These are phyloP conservation scores for Entelurus aequoreus DNA, from an alignment of 2,113 vertebrate species.

Conservation along the genomic window DNA sequence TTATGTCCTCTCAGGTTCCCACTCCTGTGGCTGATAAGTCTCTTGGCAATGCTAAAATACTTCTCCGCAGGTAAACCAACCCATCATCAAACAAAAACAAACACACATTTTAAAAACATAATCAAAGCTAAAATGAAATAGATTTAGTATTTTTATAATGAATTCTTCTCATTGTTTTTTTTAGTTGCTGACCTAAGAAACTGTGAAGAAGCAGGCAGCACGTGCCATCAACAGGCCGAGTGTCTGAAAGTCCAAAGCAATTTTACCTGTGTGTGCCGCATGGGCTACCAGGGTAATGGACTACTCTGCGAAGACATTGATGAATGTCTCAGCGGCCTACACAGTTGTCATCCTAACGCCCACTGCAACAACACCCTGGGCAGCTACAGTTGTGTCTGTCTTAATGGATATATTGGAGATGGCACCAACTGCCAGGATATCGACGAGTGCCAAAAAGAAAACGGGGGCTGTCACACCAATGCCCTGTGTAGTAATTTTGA, in stretches of 20 bases:
- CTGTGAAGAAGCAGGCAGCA: conserved; percentile 55
- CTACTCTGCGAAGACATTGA: conserved; percentile 66
- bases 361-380: conserved; percentile 69
- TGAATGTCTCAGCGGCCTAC: conserved; percentile 63
- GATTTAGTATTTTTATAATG: neutral
- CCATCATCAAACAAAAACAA: neutral
- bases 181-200: conserved; percentile 50
- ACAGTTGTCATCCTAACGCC: conserved; percentile 62
- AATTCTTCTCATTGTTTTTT: neutral
- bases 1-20: conserved; percentile 43
- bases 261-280: conserved; percentile 59
- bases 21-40: conserved; percentile 52
- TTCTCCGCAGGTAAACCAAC: conserved; percentile 55
- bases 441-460: conserved; percentile 67
- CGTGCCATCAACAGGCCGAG: conserved; percentile 63
- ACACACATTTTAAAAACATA: neutral
- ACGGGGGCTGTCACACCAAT: conserved; percentile 69
- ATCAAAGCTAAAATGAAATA: neutral
- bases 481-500: conserved; percentile 69
- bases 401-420: conserved; percentile 66
- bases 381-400: conserved; percentile 71
- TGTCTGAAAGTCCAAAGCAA: conserved; percentile 57
- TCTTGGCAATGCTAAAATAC: conserved; percentile 39
- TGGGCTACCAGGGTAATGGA: conserved; percentile 70
- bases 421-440: conserved; percentile 70